Conservation (phyloP, 1,140 invertebrate genomes). For the Ostrea denselamellosa region DNA sequence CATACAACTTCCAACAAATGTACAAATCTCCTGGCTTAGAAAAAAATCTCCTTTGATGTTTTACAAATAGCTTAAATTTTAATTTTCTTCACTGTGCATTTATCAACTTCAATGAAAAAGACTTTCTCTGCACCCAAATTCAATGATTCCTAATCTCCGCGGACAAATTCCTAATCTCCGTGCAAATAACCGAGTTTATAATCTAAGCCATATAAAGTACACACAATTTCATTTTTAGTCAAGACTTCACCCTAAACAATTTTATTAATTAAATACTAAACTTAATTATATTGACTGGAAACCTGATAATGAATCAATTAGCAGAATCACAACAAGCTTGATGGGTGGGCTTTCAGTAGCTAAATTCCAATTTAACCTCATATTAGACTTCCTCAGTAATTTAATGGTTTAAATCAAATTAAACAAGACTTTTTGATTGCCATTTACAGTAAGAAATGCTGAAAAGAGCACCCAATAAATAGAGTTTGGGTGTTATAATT, state of each 20-base stretch:
- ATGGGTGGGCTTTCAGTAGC: constrained; percentile 23
- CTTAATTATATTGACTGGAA: neutral
- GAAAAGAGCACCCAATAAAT: neutral
- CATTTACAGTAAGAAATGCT: neutral
- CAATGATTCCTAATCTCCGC: neutral
- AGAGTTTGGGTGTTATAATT: neutral
- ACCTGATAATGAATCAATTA: neutral
- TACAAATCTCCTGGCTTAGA: neutral
- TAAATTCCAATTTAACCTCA: neutral
- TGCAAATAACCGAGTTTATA: neutral
- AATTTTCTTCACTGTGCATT: neutral
- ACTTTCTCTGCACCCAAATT: constrained; percentile 19
- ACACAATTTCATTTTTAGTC: constrained; percentile 1
- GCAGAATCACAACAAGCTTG: constrained; percentile 7
- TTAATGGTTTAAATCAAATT: constrained; percentile 36
- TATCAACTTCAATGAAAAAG: constrained; percentile 15
- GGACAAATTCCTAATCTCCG: neutral
- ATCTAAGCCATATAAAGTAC: neutral
- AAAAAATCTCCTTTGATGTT: neutral
- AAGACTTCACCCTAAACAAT: neutral
- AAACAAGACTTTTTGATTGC: constrained; percentile 33
- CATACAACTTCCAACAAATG: neutral
- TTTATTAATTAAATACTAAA: neutral
- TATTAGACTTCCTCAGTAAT: neutral
- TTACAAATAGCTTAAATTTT: constrained; percentile 6